These are phyloP conservation scores for Rhopalosiphum padi DNA, from an alignment of 1,140 invertebrate genomes.

Conservation along the genomic window DNA sequence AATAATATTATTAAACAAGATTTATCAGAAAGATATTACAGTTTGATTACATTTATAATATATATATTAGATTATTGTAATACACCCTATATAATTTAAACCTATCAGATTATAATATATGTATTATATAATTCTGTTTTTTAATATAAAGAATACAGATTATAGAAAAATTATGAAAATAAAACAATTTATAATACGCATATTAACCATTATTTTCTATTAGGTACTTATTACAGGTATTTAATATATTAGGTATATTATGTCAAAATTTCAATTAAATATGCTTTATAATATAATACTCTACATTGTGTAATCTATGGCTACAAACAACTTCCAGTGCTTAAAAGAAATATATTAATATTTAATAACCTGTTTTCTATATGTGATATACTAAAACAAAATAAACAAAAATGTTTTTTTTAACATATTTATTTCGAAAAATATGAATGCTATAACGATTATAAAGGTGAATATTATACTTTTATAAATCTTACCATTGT, in stretches of 20 bases:
- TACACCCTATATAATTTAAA: background rate
- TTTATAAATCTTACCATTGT: too few relatives aligned
- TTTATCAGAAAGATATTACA: too few relatives aligned
- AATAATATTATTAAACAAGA: too few relatives aligned
- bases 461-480: too few relatives aligned
- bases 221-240: background rate
- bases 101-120: background rate
- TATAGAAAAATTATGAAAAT: background rate
- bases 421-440: too few relatives aligned
- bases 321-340: background rate
- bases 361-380: background rate
- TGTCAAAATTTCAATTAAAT: background rate
- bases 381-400: too few relatives aligned
- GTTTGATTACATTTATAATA: too few relatives aligned
- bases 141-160: background rate
- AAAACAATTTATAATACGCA: background rate
- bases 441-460: too few relatives aligned
- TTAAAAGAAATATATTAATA: background rate
- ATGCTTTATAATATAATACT: background rate
- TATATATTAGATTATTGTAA: too few relatives aligned
- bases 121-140: background rate
- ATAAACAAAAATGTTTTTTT: too few relatives aligned
- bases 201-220: background rate
- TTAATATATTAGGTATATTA: background rate
- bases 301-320: background rate